These are phyloP conservation scores for Falco columbarius DNA, from an alignment of 2,797 vertebrate species.

Conservation along the genomic window DNA sequence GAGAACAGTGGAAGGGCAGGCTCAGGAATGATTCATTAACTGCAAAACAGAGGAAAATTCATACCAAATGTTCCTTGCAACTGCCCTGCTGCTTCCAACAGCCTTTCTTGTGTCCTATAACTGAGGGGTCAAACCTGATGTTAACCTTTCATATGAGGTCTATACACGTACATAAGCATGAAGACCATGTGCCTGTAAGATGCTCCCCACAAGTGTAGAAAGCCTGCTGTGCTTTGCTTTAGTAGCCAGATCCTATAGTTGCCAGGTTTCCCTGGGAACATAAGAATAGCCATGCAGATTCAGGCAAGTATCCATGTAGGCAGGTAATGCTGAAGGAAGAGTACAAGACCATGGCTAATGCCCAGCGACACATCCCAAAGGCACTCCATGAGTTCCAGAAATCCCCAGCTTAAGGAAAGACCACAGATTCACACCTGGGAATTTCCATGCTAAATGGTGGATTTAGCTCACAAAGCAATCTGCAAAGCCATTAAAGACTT, in stretches of 20 bases:
- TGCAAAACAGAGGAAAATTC: slow-evolving; percentile 65
- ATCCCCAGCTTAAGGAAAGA: not conserved
- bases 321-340: not conserved
- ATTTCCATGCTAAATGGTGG: not conserved
- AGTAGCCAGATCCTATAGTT: not conserved
- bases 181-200: not conserved
- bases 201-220: not conserved
- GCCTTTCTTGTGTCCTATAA: slow-evolving; percentile 3
- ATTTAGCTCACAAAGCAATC: not conserved
- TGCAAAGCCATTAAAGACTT: not conserved
- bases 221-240: not conserved
- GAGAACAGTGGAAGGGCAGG: slow-evolving; percentile 50
- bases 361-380: not conserved
- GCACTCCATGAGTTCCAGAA: not conserved
- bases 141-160: slow-evolving; percentile 20
- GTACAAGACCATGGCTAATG: not conserved
- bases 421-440: not conserved
- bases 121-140: slow-evolving; percentile 11
- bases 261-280: not conserved
- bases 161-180: not conserved
- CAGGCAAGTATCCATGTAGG: not conserved
- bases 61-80: slow-evolving; percentile 64
- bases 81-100: slow-evolving; percentile 26
- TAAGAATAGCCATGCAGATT: not conserved
- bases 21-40: slow-evolving; percentile 63